Evolutionary conservation across 2,113 vertebrate genomes (phyloP), one percentile per base, ranked within the genome.

Genomic region (Petromus typicus): DNA sequence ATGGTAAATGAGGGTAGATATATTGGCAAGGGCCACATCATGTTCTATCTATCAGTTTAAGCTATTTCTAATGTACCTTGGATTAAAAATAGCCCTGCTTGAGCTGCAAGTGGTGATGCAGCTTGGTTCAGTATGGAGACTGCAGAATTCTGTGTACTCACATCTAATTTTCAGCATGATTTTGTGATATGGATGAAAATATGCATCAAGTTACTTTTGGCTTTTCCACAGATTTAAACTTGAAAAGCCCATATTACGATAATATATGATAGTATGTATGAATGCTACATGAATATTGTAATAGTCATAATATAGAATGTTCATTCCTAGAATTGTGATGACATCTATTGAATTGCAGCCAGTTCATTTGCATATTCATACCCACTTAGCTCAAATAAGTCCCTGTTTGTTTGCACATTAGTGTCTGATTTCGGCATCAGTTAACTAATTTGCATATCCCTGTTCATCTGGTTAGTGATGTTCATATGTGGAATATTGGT

Each of bases 331-430:
- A 97, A 88, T 95, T 97, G 96, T 92, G 96, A 96, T 97, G 96
- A 96, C 96, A 96, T 96, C 48, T 90, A 73, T 94, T 95, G 97
- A 97, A 96, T 93, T 95, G 86, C 94, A 95, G 95, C 95, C 97
- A 97, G 95, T 96, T 96, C 61, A 95, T 97, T 97, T 98, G 89
- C 97, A 97, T 98, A 97, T 97, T 97, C 95, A 97, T 98, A 93
- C 89, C 91, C 94, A 96, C 89, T 97, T 97, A 97, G 86, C 96
- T 95, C 94, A 95, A 89, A 94, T 90, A 97, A 96, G 96, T 95
- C 95, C 84, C 86, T 97, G 89, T 97, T 98, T 97, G 96, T 98
- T 98, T 98, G 95, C 96, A 97, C 96, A 96, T 97, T 97, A 97
- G 95, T 94, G 91, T 89, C 94, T 97, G 94, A 89, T 97, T 98